Evolutionary conservation across 1,140 invertebrate species (phyloP).

Genomic region (Acromyrmex echinatior): DNA sequence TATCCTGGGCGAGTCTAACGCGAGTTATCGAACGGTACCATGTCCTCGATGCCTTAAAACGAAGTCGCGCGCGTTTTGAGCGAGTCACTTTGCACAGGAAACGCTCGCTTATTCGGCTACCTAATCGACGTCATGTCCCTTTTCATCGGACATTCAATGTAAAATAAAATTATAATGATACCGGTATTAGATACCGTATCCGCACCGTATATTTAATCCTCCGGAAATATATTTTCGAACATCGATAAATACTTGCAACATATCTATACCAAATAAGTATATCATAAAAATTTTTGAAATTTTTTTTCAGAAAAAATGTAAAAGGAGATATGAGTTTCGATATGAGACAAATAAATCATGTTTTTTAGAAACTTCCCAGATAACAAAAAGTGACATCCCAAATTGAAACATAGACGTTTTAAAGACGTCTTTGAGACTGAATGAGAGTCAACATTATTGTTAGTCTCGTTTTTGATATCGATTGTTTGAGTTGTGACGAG

Average conservation of each 20-base stretch:
- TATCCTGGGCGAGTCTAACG: conserved; percentile 63
- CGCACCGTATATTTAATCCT: neutral
- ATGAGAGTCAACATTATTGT: no score
- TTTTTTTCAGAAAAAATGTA: neutral
- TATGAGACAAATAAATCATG: neutral
- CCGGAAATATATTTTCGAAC: neutral
- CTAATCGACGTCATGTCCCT: neutral
- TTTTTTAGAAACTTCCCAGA: no score
- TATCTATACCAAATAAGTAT: neutral
- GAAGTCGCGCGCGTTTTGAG: conserved; percentile 54
- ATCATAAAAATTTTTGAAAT: neutral
- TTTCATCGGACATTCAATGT: neutral
- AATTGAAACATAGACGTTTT: no score
- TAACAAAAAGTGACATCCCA: no score
- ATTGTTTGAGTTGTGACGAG: neutral
- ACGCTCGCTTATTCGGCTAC: neutral
- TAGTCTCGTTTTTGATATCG: no score
- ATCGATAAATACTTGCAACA: neutral
- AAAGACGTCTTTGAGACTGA: no score
- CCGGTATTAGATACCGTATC: neutral
- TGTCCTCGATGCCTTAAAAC: conserved; percentile 74
- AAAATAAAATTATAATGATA: neutral
- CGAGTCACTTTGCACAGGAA: conserved; percentile 38
- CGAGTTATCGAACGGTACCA: conserved; percentile 75
- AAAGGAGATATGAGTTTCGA: neutral